Evolutionary conservation across 2,888 invertebrate species (phyloP).

Genomic region (Megaustenia siamemsis): DNA sequence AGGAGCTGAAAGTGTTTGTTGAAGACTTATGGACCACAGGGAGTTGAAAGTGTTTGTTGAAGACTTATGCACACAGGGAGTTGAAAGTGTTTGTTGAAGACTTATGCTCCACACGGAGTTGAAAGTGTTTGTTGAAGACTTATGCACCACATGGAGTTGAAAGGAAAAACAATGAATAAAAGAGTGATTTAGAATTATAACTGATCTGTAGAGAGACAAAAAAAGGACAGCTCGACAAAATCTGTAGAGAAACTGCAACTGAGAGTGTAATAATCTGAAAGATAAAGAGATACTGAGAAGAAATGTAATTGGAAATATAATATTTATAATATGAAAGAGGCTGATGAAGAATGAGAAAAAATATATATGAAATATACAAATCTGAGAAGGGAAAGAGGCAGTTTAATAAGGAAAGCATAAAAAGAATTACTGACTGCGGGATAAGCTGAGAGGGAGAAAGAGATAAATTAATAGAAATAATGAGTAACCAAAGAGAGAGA

Average conservation of each 20-base stretch:
- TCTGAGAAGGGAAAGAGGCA: conserved; percentile 6
- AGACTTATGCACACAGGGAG: too few relatives aligned
- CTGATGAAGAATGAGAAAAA: neutral
- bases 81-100: too few relatives aligned
- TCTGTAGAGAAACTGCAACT: neutral
- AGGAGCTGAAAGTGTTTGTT: too few relatives aligned
- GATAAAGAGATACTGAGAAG: conserved; percentile 7
- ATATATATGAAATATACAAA: neutral
- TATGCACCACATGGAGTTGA: too few relatives aligned
- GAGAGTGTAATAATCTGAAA: conserved; percentile 7
- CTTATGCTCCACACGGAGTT: too few relatives aligned
- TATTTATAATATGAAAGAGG: too few relatives aligned
- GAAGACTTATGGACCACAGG: too few relatives aligned
- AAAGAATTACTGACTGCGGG: conserved; percentile 1
- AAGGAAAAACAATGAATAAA: neutral
- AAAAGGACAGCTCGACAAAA: too few relatives aligned
- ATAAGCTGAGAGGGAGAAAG: conserved; percentile 4
- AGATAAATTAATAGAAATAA: neutral
- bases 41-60: too few relatives aligned
- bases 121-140: too few relatives aligned
- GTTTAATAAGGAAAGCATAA: neutral
- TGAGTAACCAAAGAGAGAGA: neutral
- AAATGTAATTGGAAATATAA: too few relatives aligned
- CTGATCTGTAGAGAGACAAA: neutral
- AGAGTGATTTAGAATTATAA: neutral